Conservation (phyloP, 1,140 invertebrate genomes). For the Philopotamus ludificatus region DNA sequence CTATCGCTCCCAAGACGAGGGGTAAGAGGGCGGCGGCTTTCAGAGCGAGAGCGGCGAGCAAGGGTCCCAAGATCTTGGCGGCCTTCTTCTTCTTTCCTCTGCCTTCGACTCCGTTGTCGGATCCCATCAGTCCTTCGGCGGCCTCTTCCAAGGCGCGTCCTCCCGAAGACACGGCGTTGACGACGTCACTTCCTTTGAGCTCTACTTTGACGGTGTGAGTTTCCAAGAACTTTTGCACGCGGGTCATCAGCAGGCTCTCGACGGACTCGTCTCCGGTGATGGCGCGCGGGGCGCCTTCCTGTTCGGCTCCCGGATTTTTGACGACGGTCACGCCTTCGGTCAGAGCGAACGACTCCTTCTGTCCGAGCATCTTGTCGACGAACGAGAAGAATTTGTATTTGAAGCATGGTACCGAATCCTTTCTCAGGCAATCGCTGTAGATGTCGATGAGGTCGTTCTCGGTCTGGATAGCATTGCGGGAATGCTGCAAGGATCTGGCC, state of each 20-base stretch:
- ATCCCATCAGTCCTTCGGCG: slow-evolving; percentile 62
- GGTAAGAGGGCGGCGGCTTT: slow-evolving; percentile 77
- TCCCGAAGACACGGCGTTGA: slow-evolving; percentile 73
- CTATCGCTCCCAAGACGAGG: slow-evolving; percentile 73
- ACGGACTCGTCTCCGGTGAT: slow-evolving; percentile 63
- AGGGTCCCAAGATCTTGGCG: slow-evolving; percentile 72
- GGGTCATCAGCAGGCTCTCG: slow-evolving; percentile 65
- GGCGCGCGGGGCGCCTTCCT: slow-evolving; percentile 71
- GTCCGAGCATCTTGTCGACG: slow-evolving; percentile 75
- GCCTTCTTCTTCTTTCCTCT: slow-evolving; percentile 81
- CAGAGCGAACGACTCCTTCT: slow-evolving; percentile 73
- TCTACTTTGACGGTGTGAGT: slow-evolving; percentile 81
- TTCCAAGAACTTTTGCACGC: slow-evolving; percentile 71
- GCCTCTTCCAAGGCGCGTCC: slow-evolving; percentile 74
- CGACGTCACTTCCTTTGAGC: slow-evolving; percentile 78
- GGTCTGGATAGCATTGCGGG: slow-evolving; percentile 58
- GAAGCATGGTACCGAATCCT: slow-evolving; percentile 76
- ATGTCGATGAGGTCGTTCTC: slow-evolving; percentile 76
- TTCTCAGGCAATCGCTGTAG: slow-evolving; percentile 73
- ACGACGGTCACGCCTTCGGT: slow-evolving; percentile 79
- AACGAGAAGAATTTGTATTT: slow-evolving; percentile 82
- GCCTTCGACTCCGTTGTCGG: slow-evolving; percentile 61
- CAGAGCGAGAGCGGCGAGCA: slow-evolving; percentile 71
- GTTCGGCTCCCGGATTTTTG: slow-evolving; percentile 62
- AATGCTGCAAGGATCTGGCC: slow-evolving; percentile 46